Base-by-base conservation (phyloP, 2,888 invertebrate genomes). In the Busseola fusca region DNA sequence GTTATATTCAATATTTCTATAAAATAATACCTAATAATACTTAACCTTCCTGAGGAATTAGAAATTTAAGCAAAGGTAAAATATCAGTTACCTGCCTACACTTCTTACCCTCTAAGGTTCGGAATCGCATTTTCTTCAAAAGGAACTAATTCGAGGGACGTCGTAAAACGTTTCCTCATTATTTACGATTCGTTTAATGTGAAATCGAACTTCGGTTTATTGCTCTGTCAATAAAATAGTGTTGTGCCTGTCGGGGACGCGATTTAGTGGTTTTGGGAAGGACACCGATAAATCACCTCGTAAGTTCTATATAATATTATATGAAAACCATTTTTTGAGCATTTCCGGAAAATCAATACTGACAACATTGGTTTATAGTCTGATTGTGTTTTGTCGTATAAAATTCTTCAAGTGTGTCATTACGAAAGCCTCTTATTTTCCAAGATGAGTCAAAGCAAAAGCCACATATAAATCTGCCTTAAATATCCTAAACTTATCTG, bases 181-280 rank as follows among this genome's bases (percentile, higher is more conserved):
- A 66, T 77, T 82, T 72, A 82, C 81, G 74, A 66, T 58, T 63
- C 68, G 63, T 48, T 64, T 80, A 66, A 81, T 82, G 62, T 57
- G 52, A 65, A 68, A 59, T 30, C 50, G 69, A 69, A 58, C 27
- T 70, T 64, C 50, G 48, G 69, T 74, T 79, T 72, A 80, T 63
- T 59, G 72, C 64, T 70, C 45, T 50, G 63, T 69, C 57, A 52
- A 66, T 77, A 66, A 79, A 74, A 64, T 75, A 74, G 68, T 64
- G 67, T 25, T 77, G 73, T 45, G 63, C n/a, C 37, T 42, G 21
- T 34, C 3, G 45, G 21, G 27, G 42, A 69, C 37, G n/a, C n/a
- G 1, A 42, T 63, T 60, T 67, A 65, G 56, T 56, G 67, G 66
- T 63, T 64, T 65, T 66, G 21, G 21, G n/a, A 59, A 73, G 10